Conservation (phyloP, 2,113 vertebrate genomes). For the Echinops telfairi region DNA sequence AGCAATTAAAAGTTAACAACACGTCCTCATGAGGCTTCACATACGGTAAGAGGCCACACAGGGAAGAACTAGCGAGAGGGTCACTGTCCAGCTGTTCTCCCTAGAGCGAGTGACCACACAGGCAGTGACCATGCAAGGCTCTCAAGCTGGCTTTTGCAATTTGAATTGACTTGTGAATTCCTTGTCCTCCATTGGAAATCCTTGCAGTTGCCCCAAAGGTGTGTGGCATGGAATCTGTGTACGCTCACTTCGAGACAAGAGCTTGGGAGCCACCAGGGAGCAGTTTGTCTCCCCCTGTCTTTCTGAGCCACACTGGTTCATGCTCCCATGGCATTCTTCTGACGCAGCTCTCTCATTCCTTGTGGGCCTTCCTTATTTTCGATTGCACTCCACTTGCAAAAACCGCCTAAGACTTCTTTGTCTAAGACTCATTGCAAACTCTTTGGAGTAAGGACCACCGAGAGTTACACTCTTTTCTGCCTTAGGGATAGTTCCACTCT, state of each 20-base stretch:
- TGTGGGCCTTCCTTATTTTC: not conserved
- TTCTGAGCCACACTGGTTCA: too few relatives aligned
- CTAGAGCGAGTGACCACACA: not conserved
- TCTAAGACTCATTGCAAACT: not conserved
- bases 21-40: not conserved
- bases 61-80: not conserved
- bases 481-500: not conserved
- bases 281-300: not conserved
- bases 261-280: too few relatives aligned
- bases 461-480: not conserved
- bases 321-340: not conserved
- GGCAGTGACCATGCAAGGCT: not conserved
- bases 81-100: not conserved
- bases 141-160: constrained; percentile 41
- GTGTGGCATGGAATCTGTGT: not conserved
- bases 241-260: not conserved
- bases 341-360: not conserved
- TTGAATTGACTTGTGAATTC: constrained; percentile 48
- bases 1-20: not conserved
- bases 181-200: not conserved
- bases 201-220: not conserved
- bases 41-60: not conserved
- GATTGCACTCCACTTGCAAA: not conserved
- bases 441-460: not conserved
- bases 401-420: not conserved